Percentiles rank a stretch among this genome's conserved stretches.
phyloP scores from a whole-genome alignment of 2,797 vertebrate species.

The Alca torda region DNA sequence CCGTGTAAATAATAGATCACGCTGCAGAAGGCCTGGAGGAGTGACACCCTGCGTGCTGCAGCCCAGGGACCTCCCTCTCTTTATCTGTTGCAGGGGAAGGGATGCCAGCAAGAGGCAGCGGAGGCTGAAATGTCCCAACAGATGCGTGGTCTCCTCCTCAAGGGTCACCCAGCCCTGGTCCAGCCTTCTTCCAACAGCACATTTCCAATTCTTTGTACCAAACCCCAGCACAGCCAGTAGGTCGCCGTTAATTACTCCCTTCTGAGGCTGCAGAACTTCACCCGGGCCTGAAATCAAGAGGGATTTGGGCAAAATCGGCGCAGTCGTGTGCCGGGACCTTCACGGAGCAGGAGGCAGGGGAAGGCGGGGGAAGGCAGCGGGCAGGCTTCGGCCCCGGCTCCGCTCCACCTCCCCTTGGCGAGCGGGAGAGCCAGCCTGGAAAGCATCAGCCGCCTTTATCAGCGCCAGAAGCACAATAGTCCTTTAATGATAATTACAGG shows the following conservation, averaged over 20 bases:
- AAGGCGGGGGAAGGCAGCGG: neutral
- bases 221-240: neutral
- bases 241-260: rapidly evolving
- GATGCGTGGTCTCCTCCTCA: rapidly evolving
- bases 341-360: neutral
- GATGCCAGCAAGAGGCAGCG: neutral
- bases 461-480: constrained; percentile 59
- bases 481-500: constrained; percentile 72
- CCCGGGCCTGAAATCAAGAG: rapidly evolving
- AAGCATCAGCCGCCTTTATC: constrained; percentile 29
- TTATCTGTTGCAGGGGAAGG: rapidly evolving
- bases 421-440: neutral
- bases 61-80: neutral
- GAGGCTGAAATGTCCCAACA: neutral
- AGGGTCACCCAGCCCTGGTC: rapidly evolving
- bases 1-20: neutral
- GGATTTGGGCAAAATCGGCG: rapidly evolving
- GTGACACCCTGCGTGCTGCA: rapidly evolving
- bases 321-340: rapidly evolving
- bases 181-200: neutral
- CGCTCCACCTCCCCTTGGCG: neutral
- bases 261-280: neutral
- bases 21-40: neutral
- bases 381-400: neutral
- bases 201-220: rapidly evolving